Percentiles rank a stretch among this genome's conserved stretches.
Conservation (phyloP, 53 echinoderm and acorn worm species). For the Holothuria leucospilota region DNA sequence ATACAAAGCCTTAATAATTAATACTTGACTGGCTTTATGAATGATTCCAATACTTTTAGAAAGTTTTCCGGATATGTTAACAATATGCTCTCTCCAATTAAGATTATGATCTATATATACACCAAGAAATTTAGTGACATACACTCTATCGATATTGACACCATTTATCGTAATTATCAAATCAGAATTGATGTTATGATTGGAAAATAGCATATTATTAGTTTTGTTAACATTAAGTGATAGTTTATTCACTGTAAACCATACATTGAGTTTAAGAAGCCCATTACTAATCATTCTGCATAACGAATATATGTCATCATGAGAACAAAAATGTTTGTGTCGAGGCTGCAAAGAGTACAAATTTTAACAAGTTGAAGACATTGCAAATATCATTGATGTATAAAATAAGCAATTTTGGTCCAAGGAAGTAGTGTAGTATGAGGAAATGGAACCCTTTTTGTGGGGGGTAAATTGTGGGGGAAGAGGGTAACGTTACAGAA, state of each 20-base stretch:
- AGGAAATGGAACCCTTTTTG: no score
- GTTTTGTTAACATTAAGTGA: constrained; percentile 20
- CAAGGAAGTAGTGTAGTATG: no score
- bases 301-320: neutral
- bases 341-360: neutral
- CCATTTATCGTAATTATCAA: constrained; percentile 12
- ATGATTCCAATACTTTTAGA: no score
- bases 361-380: constrained; percentile 18
- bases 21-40: no score
- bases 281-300: neutral
- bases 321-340: neutral
- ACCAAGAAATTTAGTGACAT: no score
- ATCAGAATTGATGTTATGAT: neutral
- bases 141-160: constrained; percentile 2
- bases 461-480: no score
- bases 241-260: neutral
- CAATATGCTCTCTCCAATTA: constrained; percentile 17
- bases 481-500: no score
- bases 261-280: neutral
- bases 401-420: constrained; percentile 9
- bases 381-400: constrained; percentile 7
- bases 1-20: no score
- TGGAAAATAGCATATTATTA: neutral
- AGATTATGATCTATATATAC: neutral
- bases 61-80: neutral